phyloP scores from a whole-genome alignment of 2,113 vertebrate genomes.

The Triplophysa rosa region DNA sequence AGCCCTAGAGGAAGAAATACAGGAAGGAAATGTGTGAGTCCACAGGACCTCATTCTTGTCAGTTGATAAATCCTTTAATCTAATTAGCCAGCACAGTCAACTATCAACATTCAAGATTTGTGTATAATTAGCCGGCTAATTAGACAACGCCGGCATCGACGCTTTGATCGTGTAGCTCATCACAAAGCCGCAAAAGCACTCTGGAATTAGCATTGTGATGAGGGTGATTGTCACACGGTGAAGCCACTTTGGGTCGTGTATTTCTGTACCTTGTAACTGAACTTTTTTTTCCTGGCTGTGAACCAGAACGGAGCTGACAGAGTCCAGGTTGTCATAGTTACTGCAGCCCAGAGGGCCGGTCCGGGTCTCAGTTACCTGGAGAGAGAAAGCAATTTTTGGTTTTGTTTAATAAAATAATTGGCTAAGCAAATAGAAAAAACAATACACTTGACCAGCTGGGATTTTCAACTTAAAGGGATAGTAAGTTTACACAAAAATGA shows the following conservation, averaged over 20 bases:
- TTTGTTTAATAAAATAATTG: background rate
- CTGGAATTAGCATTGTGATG: background rate
- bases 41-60: background rate
- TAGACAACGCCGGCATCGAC: background rate
- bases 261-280: constrained; percentile 83
- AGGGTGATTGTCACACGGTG: background rate
- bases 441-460: background rate
- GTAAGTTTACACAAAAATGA: too few species aligned
- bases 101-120: constrained; percentile 18
- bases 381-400: background rate
- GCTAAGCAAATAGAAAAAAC: background rate
- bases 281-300: constrained; percentile 98
- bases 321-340: constrained; percentile 98
- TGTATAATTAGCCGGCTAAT: constrained; percentile 38
- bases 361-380: constrained; percentile 93
- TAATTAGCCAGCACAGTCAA: constrained; percentile 35
- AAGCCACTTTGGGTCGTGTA: background rate
- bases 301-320: constrained; percentile 95
- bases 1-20: constrained; percentile 76
- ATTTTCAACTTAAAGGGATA: background rate
- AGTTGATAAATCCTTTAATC: constrained; percentile 35
- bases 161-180: constrained; percentile 26
- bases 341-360: constrained; percentile 96
- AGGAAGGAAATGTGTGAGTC: background rate
- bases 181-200: constrained; percentile 1